phyloP scores from a whole-genome alignment of 92 coral and sea anemone species.

The Parazoanthus swiftii region DNA sequence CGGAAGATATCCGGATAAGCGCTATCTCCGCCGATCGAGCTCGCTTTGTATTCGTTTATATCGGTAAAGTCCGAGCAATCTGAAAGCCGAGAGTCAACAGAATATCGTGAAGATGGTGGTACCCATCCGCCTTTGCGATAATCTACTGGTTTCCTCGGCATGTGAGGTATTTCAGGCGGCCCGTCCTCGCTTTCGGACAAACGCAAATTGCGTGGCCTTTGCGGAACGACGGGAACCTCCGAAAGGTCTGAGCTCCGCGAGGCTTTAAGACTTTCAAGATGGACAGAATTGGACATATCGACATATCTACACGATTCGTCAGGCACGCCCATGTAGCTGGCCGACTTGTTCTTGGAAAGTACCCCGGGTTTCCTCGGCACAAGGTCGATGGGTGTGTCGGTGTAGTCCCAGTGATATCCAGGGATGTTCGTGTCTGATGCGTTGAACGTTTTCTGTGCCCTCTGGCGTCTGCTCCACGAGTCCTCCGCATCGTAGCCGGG shows the following conservation, averaged over 20 bases:
- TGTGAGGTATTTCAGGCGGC: conserved; percentile 63
- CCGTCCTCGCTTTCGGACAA: conserved; percentile 82
- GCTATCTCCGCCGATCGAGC: conserved; percentile 61
- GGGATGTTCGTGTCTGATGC: conserved; percentile 75
- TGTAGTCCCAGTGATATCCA: conserved; percentile 92
- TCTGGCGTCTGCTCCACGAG: conserved; percentile 78
- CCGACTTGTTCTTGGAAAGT: conserved; percentile 68
- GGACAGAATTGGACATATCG: conserved; percentile 67
- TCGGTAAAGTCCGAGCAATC: conserved; percentile 85
- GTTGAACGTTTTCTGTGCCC: conserved; percentile 57
- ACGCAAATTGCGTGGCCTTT: conserved; percentile 78
- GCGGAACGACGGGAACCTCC: conserved; percentile 77
- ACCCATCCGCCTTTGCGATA: conserved; percentile 66
- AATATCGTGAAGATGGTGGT: conserved; percentile 73
- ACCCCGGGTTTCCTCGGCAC: conserved; percentile 57
- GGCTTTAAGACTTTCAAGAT: conserved; percentile 72
- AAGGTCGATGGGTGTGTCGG: conserved; percentile 82
- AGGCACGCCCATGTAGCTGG: conserved; percentile 71
- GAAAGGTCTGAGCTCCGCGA: conserved; percentile 69
- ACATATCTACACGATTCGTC: conserved; percentile 59
- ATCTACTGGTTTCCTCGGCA: conserved; percentile 81
- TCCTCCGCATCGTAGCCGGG: conserved; percentile 90
- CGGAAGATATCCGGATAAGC: conserved; percentile 68
- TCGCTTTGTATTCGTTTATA: conserved; percentile 52
- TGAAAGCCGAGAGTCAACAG: conserved; percentile 76